Base-by-base conservation (phyloP, 2,888 invertebrate species). In the Eilema depressum region DNA sequence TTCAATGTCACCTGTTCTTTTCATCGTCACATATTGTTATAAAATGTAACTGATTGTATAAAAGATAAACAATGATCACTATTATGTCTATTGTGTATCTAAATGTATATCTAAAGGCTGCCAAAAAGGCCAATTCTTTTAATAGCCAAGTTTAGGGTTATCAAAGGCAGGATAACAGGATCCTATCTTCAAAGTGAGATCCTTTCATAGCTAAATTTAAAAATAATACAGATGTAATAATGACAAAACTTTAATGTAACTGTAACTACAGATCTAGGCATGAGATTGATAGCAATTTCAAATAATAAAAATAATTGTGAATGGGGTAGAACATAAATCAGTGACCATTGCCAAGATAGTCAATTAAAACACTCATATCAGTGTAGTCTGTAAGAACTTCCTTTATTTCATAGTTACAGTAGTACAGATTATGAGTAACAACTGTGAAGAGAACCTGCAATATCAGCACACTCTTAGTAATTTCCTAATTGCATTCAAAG, bases 1-100 rank as follows among this genome's bases (percentile, higher is more conserved):
- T 63, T 68, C 56, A 68, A 63, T 68, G 63, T 56, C 63, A 68
- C 26, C 56, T 20, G 26, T 41, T 37, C 59, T 61, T 61, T 61
- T 61, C 62, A 62, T 23, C 3, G 37, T 57, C 25, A 23, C 33
- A 56, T 57, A 25, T 53, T 68, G 47, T 61, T 57, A 25, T 57
- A 57, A 57, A 68, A 68, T 68, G 57, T 63, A 63, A n/a, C 33
- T 33, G 37, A 57, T 53, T 53, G 37, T 61, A 20, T 25, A 67
- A 47, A 37, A 68, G 30, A 30, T 56, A 56, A 64, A 28, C 28
- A 47, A 53, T 28, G 30, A 23, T 56, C 30, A 12, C 8, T 64
- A 12, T 64, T 28, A 17, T 26, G 26, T 28, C 26, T 53, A 47
- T 59, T 26, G 59, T 59, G 14, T 3, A 14, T 59, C 28, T n/a